phyloP scores from a whole-genome alignment of 2,797 vertebrate genomes.

The Xiphorhynchus erythropygius region DNA sequence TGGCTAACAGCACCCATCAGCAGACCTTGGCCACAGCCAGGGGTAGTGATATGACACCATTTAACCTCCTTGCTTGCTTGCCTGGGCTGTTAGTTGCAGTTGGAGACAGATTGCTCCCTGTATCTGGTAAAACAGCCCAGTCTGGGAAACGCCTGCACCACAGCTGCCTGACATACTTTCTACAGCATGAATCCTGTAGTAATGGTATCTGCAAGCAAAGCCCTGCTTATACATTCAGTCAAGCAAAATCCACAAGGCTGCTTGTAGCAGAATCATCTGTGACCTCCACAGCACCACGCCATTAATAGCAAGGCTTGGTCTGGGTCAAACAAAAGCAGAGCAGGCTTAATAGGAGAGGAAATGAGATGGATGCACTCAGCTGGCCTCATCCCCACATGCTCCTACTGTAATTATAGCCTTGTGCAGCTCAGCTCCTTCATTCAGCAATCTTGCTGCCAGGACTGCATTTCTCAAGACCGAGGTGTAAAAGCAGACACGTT shows the following conservation, averaged over 20 bases:
- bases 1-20: neutral
- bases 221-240: neutral
- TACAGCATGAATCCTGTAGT: neutral
- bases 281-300: neutral
- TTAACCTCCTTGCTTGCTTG: neutral
- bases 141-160: neutral
- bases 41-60: neutral
- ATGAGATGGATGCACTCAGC: constrained; percentile 44
- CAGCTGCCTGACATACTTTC: constrained; percentile 47
- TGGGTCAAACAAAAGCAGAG: constrained; percentile 54
- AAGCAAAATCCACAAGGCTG: constrained; percentile 1
- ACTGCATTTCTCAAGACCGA: neutral
- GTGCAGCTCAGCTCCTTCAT: neutral
- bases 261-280: constrained; percentile 28
- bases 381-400: neutral
- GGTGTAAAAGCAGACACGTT: neutral
- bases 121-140: neutral
- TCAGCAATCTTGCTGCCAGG: neutral
- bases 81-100: neutral
- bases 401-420: constrained; percentile 27
- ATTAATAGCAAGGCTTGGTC: constrained; percentile 37
- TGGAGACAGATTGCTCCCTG: neutral
- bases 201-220: constrained; percentile 1
- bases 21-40: neutral
- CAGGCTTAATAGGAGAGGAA: constrained; percentile 58